These are phyloP conservation scores for Calonectris borealis DNA, from an alignment of 2,113 vertebrate species.

Conservation along the genomic window DNA sequence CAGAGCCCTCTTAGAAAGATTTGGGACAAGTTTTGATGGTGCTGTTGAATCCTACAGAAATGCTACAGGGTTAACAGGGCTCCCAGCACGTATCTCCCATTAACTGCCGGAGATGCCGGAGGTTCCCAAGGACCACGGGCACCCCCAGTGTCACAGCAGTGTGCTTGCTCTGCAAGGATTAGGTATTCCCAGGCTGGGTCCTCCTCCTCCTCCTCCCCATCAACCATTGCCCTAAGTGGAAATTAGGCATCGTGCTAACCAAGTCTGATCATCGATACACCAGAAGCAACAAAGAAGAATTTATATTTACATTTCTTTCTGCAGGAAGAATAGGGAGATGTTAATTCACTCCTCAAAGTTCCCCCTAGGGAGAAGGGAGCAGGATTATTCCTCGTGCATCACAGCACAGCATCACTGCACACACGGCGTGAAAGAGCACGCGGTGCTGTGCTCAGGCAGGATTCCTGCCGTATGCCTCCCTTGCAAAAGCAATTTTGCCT, in stretches of 20 bases:
- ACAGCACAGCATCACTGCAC: not conserved
- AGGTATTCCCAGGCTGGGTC: not conserved
- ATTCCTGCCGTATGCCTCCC: not conserved
- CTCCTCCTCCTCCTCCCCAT: not conserved
- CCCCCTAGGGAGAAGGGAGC: not conserved
- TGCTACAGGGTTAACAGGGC: not conserved
- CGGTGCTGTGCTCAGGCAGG: not conserved
- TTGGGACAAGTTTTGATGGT: not conserved
- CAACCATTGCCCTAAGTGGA: not conserved
- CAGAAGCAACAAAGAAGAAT: not conserved
- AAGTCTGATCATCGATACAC: not conserved
- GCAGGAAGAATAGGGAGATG: not conserved
- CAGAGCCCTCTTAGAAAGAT: not conserved
- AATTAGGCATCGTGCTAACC: not conserved
- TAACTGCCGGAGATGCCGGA: rapidly evolving
- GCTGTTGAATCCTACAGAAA: not conserved
- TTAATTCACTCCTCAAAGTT: not conserved
- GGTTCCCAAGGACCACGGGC: rapidly evolving
- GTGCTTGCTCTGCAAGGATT: not conserved
- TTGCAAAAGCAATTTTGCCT: not conserved
- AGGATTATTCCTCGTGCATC: not conserved
- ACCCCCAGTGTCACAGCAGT: not conserved
- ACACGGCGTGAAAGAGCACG: rapidly evolving
- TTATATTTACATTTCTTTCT: not conserved
- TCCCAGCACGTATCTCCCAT: not conserved